These are phyloP conservation scores for Atopsyche davidsoni DNA, from an alignment of 1,140 invertebrate genomes.

Conservation along the genomic window DNA sequence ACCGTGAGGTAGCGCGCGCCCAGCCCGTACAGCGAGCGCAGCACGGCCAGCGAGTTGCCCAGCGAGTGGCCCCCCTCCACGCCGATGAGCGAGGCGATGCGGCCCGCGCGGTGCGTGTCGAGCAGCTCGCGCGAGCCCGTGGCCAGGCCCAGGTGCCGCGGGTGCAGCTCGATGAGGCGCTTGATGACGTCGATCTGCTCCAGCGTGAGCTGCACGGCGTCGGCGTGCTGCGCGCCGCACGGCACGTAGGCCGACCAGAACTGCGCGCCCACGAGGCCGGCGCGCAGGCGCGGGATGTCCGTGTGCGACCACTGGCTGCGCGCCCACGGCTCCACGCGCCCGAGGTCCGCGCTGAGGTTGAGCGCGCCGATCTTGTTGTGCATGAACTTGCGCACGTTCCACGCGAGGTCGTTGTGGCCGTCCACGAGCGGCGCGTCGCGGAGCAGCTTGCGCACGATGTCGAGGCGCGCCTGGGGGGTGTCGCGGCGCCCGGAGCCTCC, in stretches of 20 bases:
- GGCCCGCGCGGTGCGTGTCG: conserved; percentile 66
- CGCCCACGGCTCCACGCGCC: conserved; percentile 70
- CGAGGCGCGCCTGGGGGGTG: conserved; percentile 52
- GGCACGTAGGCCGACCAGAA: conserved; percentile 79
- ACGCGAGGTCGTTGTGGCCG: conserved; percentile 85
- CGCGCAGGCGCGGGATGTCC: conserved; percentile 74
- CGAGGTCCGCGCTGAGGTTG: conserved; percentile 71
- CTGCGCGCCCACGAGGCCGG: conserved; percentile 79
- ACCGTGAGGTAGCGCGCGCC: conserved; percentile 76
- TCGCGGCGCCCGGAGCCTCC: conserved; percentile 45
- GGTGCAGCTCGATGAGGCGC: conserved; percentile 72
- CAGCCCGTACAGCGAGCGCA: conserved; percentile 77
- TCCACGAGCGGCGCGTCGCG: conserved; percentile 57
- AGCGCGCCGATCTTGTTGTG: conserved; percentile 75
- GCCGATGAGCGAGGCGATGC: conserved; percentile 77
- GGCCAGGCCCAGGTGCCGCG: conserved; percentile 63
- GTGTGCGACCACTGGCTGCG: conserved; percentile 79
- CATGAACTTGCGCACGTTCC: conserved; percentile 75
- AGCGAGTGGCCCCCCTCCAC: conserved; percentile 83
- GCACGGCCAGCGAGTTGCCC: conserved; percentile 73
- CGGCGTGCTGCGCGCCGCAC: conserved; percentile 73
- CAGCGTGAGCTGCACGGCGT: conserved; percentile 77
- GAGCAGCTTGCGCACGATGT: conserved; percentile 51
- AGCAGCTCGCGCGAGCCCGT: conserved; percentile 66
- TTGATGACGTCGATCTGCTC: conserved; percentile 88